Base-by-base conservation (phyloP, 2,888 invertebrate species). In the Napeogenes sylphis region DNA sequence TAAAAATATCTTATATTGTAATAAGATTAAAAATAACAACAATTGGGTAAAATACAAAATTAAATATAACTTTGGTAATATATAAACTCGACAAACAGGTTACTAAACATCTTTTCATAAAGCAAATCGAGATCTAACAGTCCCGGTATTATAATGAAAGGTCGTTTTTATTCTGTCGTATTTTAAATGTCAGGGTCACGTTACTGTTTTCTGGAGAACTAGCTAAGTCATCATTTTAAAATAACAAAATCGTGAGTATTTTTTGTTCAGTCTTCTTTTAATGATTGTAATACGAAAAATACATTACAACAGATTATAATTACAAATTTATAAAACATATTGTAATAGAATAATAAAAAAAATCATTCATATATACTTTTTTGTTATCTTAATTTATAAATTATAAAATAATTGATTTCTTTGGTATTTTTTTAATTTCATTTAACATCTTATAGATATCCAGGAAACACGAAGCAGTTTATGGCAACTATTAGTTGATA, bases 171-270 rank as follows among this genome's bases (percentile, higher is more conserved):
- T 64, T 42, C 47, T 38, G 61, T n/a, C n/a, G n/a, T 45, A 46
- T 42, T 51, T 10, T 13, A 59, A 66, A 66, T 66, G 66, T 64
- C 66, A 66, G 10, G 66, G 66, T 12, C 64, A 55, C 33, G 35
- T 45, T 13, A 58, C 56, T 60, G 54, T 38, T 60, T 60, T 60
- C 56, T 47, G 57, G 64, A 58, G 56, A 66, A 56, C 30, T 33
- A 45, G 47, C 30, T 42, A n/a, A 62, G 45, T 33, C 57, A 59
- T 58, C 57, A 45, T 33, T 57, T 51, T 53, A 54, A 61, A 67
- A 67, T 62, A 58, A 55, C 62, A 13, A 58, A 67, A 4, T 51
- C 51, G 51, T 51, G 51, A 51, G 6, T 30, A 21, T 14, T 51
- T 51, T 51, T 51, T 51, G 51, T 51, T 30, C 4, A 51, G 2